Base-by-base conservation (phyloP, 2,113 vertebrate species). In the Zosterops borbonicus region DNA sequence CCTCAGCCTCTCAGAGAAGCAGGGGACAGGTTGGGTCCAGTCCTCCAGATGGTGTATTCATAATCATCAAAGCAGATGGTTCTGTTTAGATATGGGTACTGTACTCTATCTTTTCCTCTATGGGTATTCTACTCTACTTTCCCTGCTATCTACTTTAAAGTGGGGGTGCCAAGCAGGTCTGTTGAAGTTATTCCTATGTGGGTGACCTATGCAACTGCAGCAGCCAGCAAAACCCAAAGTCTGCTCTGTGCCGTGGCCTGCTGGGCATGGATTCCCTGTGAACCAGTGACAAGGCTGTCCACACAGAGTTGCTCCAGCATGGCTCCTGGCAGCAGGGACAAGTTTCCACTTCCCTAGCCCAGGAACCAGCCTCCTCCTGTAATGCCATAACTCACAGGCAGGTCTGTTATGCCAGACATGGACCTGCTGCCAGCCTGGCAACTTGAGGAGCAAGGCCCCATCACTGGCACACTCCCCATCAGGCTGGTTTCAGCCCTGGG, bases 31-130 rank as follows among this genome's bases (percentile, higher is more conserved):
- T 44, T 86, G 83, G 79, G 92, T 68, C 83, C 79, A 75, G 71
- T 47, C 55, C 49, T 94, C 79, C 94, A 95, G 88, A 88, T 92
- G 92, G 90, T 56, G 49, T 3, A 81, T 69, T 75, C 25, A 0
- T 78, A 86, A 83, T 78, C 56, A 71, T 86, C 83, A 86, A 93
- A 93, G 95, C 87, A 94, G 93, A 93, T 86, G 85, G 56, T 92
- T 89, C 79, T 64, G 80, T 78, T 94, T 89, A 93, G 52, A 47
- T 90, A n/a, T 53, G 83, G 76, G 73, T 88, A 81, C 79, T 37
- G 39, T 77, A 83, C 56, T 94, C 62, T 58, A n/a, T 23, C 31
- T n/a, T 56, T n/a, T 33, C 55, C 33, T 58, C 56, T 90, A n/a
- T 53, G 69, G 76, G 65, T 88, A 80, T 79, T 37, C 33, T 76